These are phyloP conservation scores for Platyrinchus mystaceus DNA, from an alignment of 2,797 vertebrate genomes.

Conservation along the genomic window DNA sequence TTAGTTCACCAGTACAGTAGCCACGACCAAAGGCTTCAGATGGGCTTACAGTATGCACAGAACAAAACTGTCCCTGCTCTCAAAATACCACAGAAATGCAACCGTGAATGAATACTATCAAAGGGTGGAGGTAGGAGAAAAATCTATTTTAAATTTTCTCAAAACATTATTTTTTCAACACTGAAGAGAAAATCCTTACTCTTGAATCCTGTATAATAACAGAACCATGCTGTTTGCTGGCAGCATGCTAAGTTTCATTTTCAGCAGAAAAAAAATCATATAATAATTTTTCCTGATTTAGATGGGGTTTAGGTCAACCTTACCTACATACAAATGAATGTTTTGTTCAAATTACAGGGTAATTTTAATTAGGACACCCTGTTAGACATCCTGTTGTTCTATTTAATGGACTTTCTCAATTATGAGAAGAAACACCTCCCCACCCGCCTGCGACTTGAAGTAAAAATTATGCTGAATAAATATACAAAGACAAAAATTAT, in stretches of 20 bases:
- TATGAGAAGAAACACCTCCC: constrained; percentile 32
- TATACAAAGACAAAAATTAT: constrained; percentile 23
- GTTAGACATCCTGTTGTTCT: constrained; percentile 63
- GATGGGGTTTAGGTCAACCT: constrained; percentile 57
- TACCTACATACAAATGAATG: constrained; percentile 55
- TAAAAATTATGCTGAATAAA: constrained; percentile 53
- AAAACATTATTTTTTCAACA: neutral
- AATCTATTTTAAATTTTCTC: neutral
- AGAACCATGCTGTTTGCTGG: constrained; percentile 20
- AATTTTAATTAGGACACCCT: constrained; percentile 66
- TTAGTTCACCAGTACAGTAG: constrained; percentile 3
- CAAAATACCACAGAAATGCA: neutral
- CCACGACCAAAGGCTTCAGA: constrained; percentile 1
- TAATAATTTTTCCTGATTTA: constrained; percentile 44
- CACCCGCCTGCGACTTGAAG: neutral
- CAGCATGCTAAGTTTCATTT: constrained; percentile 42
- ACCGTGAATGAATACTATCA: neutral
- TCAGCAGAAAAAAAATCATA: neutral
- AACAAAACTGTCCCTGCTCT: neutral
- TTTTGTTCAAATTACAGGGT: constrained; percentile 61
- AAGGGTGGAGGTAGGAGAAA: neutral
- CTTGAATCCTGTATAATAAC: neutral
- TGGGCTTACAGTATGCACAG: neutral
- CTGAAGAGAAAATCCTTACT: neutral
- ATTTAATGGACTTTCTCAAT: constrained; percentile 67